Evolutionary conservation across 2,797 vertebrate species (phyloP).

Genomic region (Onychomys arenicola): DNA sequence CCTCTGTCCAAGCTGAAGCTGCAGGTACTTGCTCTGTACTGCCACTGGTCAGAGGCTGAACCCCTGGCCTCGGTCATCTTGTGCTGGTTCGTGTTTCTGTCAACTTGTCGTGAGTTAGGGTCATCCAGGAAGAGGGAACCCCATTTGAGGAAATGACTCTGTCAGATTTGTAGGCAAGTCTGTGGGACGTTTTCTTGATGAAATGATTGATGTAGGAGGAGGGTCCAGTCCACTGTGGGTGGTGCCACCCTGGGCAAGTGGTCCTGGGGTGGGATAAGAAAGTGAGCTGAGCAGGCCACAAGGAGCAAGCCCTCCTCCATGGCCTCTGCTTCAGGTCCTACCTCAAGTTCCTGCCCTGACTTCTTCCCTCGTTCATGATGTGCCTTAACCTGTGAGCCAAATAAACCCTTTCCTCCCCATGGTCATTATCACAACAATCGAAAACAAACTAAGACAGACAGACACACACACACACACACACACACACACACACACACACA

Average conservation of each 20-base stretch:
- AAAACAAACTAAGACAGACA: not conserved
- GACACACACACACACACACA: not conserved
- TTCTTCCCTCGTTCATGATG: not conserved
- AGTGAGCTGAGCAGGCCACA: not conserved
- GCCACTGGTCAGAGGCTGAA: not conserved
- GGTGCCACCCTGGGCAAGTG: not conserved
- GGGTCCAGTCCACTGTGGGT: not conserved
- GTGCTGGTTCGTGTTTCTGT: not conserved
- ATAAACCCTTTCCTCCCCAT: not conserved
- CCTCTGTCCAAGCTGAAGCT: not conserved
- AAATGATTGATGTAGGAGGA: not conserved
- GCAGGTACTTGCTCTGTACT: not conserved
- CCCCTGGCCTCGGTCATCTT: not conserved
- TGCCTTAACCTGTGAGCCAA: not conserved
- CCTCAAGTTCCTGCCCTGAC: not conserved
- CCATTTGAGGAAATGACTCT: not conserved
- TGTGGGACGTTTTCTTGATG: not conserved
- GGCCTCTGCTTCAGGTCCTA: too few species aligned
- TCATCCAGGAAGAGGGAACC: not conserved
- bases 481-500: not conserved
- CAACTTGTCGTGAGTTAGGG: not conserved
- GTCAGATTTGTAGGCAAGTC: not conserved
- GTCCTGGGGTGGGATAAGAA: not conserved
- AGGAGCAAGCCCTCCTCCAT: not conserved
- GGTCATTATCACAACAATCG: not conserved